Percentiles rank a stretch among this genome's conserved stretches.
Evolutionary conservation across 1,140 invertebrate genomes (phyloP).

Genomic region (Leptinotarsa texana): DNA sequence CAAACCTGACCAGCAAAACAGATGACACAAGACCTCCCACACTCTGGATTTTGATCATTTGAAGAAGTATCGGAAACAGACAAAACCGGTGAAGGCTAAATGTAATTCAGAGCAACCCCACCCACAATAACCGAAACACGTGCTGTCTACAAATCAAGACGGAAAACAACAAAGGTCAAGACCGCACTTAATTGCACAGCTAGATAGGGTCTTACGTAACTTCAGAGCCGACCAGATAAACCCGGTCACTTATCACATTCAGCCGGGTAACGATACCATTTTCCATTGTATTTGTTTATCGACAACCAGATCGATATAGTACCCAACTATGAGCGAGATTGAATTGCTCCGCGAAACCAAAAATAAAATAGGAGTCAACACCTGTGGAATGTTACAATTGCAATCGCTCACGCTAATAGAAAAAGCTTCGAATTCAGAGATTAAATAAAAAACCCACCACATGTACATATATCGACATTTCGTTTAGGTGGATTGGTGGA

Average conservation of each 20-base stretch:
- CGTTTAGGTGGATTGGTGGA: no score
- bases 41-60: no score
- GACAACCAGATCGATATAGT: background rate
- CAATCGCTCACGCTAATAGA: background rate
- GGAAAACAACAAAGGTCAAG: slow-evolving; percentile 13
- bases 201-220: slow-evolving; percentile 15
- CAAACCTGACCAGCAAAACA: no score
- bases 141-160: slow-evolving; percentile 18
- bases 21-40: no score
- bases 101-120: background rate
- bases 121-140: slow-evolving; percentile 11
- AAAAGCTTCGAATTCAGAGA: no score
- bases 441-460: no score
- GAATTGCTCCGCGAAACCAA: background rate
- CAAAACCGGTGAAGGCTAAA: background rate
- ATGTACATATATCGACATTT: no score
- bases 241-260: background rate
- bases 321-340: background rate
- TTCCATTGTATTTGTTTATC: background rate
- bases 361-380: background rate
- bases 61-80: background rate
- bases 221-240: background rate
- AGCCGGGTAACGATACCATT: background rate
- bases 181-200: slow-evolving; percentile 14
- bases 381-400: background rate